These are phyloP conservation scores for Brotogeris chrysoptera DNA, from an alignment of 2,797 vertebrate species.

Conservation along the genomic window DNA sequence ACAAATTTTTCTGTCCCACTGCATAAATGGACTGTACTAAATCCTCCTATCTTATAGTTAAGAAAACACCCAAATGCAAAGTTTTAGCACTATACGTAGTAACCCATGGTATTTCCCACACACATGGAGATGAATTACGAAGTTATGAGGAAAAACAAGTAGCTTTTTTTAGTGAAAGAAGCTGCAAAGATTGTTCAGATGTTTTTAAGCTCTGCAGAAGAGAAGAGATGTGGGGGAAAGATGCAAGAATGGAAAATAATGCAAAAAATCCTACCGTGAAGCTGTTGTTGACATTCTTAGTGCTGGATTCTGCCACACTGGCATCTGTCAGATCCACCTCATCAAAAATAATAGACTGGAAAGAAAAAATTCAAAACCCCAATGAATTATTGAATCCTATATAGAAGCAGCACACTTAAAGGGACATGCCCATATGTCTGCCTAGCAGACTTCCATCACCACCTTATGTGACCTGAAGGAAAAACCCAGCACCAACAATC, in stretches of 20 bases:
- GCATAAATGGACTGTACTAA: not conserved
- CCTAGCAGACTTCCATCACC: not conserved
- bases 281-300: constrained; percentile 98
- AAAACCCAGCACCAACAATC: not conserved
- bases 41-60: not conserved
- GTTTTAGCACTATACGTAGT: not conserved
- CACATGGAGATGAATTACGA: not conserved
- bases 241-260: not conserved
- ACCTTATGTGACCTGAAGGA: not conserved
- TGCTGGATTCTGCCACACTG: constrained; percentile 96
- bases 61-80: not conserved
- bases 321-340: constrained; percentile 96
- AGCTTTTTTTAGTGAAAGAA: not conserved
- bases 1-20: not conserved
- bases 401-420: not conserved
- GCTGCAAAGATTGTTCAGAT: not conserved
- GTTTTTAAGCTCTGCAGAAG: not conserved
- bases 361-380: not conserved
- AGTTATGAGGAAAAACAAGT: not conserved
- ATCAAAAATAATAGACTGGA: constrained; percentile 96
- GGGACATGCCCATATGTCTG: not conserved
- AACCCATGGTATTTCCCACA: not conserved
- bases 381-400: not conserved
- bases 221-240: not conserved
- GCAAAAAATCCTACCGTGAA: constrained; percentile 86